Percentiles rank a stretch among this genome's conserved stretches.
Evolutionary conservation across 2,888 invertebrate species (phyloP).

Genomic region (Pteria penguin): DNA sequence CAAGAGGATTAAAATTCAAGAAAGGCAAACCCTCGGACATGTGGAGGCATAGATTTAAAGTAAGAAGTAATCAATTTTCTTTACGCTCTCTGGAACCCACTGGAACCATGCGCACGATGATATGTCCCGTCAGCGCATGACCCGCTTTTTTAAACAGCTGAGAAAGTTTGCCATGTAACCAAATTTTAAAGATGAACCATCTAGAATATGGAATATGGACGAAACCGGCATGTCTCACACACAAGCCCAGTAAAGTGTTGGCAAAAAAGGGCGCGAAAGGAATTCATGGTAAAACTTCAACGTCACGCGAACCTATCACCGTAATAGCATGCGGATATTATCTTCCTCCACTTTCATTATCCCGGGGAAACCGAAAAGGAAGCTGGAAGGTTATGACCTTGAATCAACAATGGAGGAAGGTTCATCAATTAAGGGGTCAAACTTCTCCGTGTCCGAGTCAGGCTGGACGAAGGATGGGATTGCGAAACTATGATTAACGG

Average conservation of each 20-base stretch:
- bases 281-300: conserved; percentile 33
- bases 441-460: conserved; percentile 32
- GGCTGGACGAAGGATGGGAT: conserved; percentile 46
- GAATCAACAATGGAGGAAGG: background rate
- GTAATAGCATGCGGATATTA: conserved; percentile 42
- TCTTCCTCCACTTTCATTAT: conserved; percentile 38
- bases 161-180: background rate
- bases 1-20: conserved; percentile 24
- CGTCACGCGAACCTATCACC: conserved; percentile 21
- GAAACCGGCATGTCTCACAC: conserved; percentile 36
- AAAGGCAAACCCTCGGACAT: conserved; percentile 28
- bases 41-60: conserved; percentile 40
- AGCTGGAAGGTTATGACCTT: conserved; percentile 27
- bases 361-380: conserved; percentile 36
- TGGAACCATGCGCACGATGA: conserved; percentile 25
- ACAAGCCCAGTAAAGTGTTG: conserved; percentile 37
- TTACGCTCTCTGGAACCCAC: conserved; percentile 37
- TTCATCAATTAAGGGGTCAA: conserved; percentile 14
- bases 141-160: conserved; percentile 24
- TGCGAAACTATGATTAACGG: conserved; percentile 31
- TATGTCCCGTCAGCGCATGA: conserved; percentile 32
- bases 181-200: conserved; percentile 10
- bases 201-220: conserved; percentile 49
- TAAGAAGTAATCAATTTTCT: conserved; percentile 30
- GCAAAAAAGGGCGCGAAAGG: conserved; percentile 31